phyloP scores from a whole-genome alignment of 2,888 invertebrate species.

The Tridacna gigas region DNA sequence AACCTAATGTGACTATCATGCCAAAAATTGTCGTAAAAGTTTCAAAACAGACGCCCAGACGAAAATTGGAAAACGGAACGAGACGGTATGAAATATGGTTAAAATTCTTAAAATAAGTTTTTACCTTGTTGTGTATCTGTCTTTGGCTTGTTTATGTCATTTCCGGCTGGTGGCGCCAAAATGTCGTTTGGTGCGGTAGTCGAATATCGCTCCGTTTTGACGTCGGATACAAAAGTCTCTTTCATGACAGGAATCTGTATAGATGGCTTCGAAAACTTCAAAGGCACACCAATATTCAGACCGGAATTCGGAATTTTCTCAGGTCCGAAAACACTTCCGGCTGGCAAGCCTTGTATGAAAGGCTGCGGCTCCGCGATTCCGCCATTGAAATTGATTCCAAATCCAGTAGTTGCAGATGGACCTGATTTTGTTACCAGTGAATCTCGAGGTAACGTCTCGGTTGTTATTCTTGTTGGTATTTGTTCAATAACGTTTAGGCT shows the following conservation, averaged over 20 bases:
- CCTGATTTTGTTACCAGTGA: background rate
- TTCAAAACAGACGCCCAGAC: too few relatives aligned
- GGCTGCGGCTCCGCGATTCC: background rate
- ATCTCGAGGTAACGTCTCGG: background rate
- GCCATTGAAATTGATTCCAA: slow-evolving; percentile 12
- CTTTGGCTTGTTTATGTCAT: background rate
- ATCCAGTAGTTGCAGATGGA: slow-evolving; percentile 6
- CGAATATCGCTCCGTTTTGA: background rate
- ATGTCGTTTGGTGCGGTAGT: background rate
- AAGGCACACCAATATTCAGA: background rate
- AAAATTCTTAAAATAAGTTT: background rate
- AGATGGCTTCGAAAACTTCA: background rate
- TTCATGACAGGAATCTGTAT: background rate
- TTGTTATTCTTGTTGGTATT: slow-evolving; percentile 10
- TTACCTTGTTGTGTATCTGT: background rate
- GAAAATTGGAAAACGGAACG: too few relatives aligned
- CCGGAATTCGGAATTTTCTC: background rate
- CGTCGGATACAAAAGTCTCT: background rate
- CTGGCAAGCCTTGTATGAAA: too few relatives aligned
- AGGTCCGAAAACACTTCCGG: background rate
- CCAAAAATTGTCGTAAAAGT: too few relatives aligned
- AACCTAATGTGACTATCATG: too few relatives aligned
- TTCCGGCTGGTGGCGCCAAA: background rate
- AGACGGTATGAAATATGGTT: too few relatives aligned
- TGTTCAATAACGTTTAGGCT: background rate